Percentiles rank a stretch among this genome's conserved stretches.
These are phyloP conservation scores for Encarsia formosa DNA, from an alignment of 2,888 invertebrate species.

Conservation along the genomic window DNA sequence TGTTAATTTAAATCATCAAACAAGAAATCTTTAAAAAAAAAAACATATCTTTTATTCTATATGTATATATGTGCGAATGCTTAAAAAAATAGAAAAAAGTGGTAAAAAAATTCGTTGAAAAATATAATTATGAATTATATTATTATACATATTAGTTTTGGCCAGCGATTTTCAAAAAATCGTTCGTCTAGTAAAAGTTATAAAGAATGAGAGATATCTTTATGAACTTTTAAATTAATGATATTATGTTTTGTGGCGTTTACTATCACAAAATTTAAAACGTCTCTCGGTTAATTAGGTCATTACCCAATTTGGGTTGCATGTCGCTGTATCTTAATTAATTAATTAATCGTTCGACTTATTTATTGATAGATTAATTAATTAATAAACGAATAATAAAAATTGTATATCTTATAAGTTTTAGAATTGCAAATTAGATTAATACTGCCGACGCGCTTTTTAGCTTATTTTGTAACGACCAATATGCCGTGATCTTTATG, in stretches of 20 bases:
- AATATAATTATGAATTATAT: slow-evolving; percentile 30
- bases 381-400: slow-evolving; percentile 16
- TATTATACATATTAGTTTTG: slow-evolving; percentile 15
- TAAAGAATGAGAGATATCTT: slow-evolving; percentile 8
- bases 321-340: slow-evolving; percentile 22
- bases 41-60: slow-evolving; percentile 46
- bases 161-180: slow-evolving; percentile 29
- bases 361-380: slow-evolving; percentile 33
- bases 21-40: slow-evolving; percentile 33
- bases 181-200: slow-evolving; percentile 5
- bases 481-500: slow-evolving; percentile 9
- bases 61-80: slow-evolving; percentile 48
- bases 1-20: slow-evolving; percentile 9
- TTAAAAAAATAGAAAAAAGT: slow-evolving; percentile 39
- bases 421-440: slow-evolving; percentile 39
- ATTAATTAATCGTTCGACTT: slow-evolving; percentile 18
- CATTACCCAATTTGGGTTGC: slow-evolving; percentile 19
- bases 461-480: slow-evolving; percentile 38
- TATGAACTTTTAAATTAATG: slow-evolving; percentile 14
- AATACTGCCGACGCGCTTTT: slow-evolving; percentile 41
- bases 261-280: slow-evolving; percentile 14
- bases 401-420: too few relatives aligned
- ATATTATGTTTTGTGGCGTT: slow-evolving; percentile 17
- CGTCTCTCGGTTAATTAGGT: slow-evolving; percentile 15
- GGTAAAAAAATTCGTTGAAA: slow-evolving; percentile 36